Base-by-base conservation (phyloP, 53 echinoderm and acorn worm species). In the Temnopleurus reevesii region DNA sequence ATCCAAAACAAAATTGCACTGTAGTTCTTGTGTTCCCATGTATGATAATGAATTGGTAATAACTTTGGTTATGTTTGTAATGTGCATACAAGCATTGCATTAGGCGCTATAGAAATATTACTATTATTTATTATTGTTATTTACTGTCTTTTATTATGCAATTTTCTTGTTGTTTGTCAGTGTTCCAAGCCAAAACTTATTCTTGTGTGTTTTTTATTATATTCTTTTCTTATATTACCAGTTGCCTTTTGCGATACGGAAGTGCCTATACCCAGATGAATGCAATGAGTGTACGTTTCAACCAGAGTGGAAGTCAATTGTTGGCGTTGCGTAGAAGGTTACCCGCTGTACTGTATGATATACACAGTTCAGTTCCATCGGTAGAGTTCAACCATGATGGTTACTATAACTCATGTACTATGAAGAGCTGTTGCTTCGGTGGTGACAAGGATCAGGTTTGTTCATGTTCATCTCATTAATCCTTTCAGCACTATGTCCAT, bases 351-450 rank as follows among this genome's bases (percentile, higher is more conserved):
- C 92, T 97, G 4, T 97, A 95, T 30, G 90, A 94, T 45, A 91
- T 97, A 8, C 93, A 94, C 63, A 92, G 84, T 65, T 60, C 94
- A 61, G 93, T 89, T 4, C 91, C 98, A 0, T 89, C 94, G 8
- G 90, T 94, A 36, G 95, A 97, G 84, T 97, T 97, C 93, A 94
- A 94, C 92, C 98, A 97, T 76, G 95, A 95, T 3, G 98, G 98
- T 8, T 97, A 97, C 59, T 97, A 97, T 86, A 97, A 97, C 92
- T 97, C 98, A 4, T 97, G 98, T 76, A 97, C 98, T 0, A 97
- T 97, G 98, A 97, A 97, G 91, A 97, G 95, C 77, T 95, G 98
- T 47, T 95, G 95, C 35, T 97, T 97, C 91, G 98, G 92, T 38
- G 98, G 98, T 26, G 98, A 95, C 84, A 94, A 83, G 34, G 95